A percentile compares a stretch with the other conserved stretches of the same genome.
phyloP scores from a whole-genome alignment of 2,888 invertebrate genomes.

The Sminthurinus aureus region DNA sequence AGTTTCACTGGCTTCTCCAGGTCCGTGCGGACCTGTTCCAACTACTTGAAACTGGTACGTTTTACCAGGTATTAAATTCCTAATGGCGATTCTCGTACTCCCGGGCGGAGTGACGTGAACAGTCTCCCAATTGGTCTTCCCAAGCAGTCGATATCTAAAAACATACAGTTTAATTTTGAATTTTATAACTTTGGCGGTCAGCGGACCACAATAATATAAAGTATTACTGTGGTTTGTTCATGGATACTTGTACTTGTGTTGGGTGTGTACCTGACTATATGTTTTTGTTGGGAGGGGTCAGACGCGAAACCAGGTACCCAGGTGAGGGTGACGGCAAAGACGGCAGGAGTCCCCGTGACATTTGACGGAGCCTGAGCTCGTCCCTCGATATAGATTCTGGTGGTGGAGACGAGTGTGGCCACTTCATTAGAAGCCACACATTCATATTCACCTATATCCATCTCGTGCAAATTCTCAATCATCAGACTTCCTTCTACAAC shows the following conservation, averaged over 20 bases:
- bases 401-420: slow-evolving; percentile 90
- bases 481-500: slow-evolving; percentile 87
- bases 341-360: slow-evolving; percentile 85
- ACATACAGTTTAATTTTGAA: no score
- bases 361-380: slow-evolving; percentile 98
- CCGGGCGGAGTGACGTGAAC: slow-evolving; percentile 93
- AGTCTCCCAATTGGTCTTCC: slow-evolving; percentile 89
- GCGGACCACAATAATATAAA: not conserved
- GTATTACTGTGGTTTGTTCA: no score
- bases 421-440: slow-evolving; percentile 96
- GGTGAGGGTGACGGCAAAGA: slow-evolving; percentile 87
- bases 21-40: slow-evolving; percentile 92
- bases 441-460: slow-evolving; percentile 93
- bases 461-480: slow-evolving; percentile 79
- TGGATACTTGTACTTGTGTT: no score
- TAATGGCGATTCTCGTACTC: slow-evolving; percentile 88
- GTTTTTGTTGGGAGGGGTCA: slow-evolving; percentile 76
- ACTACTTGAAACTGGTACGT: slow-evolving; percentile 96
- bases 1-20: slow-evolving; percentile 94
- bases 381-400: slow-evolving; percentile 89
- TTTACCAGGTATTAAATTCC: slow-evolving; percentile 86
- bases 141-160: slow-evolving; percentile 79
- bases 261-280: slow-evolving; percentile 84
- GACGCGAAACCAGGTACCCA: slow-evolving; percentile 84
- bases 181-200: no score